phyloP scores from a whole-genome alignment of 2,797 vertebrate genomes.

The Rhodeus uyekii region DNA sequence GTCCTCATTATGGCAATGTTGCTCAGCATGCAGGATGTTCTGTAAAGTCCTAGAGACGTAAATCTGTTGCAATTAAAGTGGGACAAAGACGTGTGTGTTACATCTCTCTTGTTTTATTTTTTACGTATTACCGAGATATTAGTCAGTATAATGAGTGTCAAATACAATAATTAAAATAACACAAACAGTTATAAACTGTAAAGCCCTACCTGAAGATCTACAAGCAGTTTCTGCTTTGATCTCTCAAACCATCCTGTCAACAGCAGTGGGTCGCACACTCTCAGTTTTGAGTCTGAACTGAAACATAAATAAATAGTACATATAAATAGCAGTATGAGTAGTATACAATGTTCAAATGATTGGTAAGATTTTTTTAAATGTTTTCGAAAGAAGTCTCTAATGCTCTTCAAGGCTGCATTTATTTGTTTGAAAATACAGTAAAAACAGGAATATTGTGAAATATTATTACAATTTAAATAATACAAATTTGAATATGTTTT shows the following conservation, averaged over 20 bases:
- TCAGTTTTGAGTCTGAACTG: constrained; percentile 52
- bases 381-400: not conserved
- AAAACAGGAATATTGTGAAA: not conserved
- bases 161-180: not conserved
- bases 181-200: not conserved
- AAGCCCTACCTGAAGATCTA: constrained; percentile 54
- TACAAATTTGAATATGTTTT: constrained; percentile 57
- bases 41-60: constrained; percentile 32
- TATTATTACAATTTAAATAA: not conserved
- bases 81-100: not conserved
- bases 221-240: constrained; percentile 52
- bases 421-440: not conserved
- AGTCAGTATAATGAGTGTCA: not conserved
- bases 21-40: constrained; percentile 55
- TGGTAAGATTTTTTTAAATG: not conserved
- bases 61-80: constrained; percentile 48
- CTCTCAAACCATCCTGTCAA: constrained; percentile 48
- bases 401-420: not conserved
- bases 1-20: not conserved
- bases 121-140: not conserved
- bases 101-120: not conserved
- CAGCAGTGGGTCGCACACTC: constrained; percentile 49
- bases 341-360: not conserved
- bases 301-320: constrained; percentile 31
- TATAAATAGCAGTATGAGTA: not conserved